These are phyloP conservation scores for Schlechtendalia chinensis DNA, from an alignment of 1,140 invertebrate species.

Conservation along the genomic window DNA sequence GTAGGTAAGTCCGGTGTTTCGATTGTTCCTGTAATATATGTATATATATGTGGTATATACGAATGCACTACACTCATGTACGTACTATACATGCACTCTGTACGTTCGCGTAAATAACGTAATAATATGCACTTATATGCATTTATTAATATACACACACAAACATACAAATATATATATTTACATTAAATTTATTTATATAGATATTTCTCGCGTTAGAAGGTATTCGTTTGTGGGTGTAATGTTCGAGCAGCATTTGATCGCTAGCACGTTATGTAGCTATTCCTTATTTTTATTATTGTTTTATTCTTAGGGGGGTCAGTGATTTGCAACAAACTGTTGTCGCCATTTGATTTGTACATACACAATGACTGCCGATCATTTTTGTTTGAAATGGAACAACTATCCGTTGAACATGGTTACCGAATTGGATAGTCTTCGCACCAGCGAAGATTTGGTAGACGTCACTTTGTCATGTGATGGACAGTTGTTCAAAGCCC, in stretches of 20 bases:
- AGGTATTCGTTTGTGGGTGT: too few species aligned
- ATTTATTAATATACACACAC: neutral
- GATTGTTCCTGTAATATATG: neutral
- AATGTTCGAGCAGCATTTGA: too few species aligned
- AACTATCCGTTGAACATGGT: constrained; percentile 87
- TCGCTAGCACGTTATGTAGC: neutral
- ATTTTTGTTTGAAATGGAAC: constrained; percentile 90
- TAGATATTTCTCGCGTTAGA: neutral
- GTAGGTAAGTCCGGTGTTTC: constrained; percentile 28
- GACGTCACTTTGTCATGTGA: constrained; percentile 81
- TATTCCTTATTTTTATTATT: neutral
- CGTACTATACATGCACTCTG: neutral
- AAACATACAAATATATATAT: too few species aligned
- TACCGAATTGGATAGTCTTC: constrained; percentile 73
- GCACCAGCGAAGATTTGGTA: constrained; percentile 77
- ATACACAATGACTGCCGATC: constrained; percentile 59
- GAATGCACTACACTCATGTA: too few species aligned
- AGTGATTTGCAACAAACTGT: constrained; percentile 7
- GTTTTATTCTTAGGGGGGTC: neutral
- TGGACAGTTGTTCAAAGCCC: constrained; percentile 71
- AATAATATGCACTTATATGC: neutral
- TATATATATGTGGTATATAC: too few species aligned
- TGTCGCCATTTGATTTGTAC: neutral
- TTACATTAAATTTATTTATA: too few species aligned
- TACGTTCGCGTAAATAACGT: neutral